Evolutionary conservation across 2,888 invertebrate genomes (phyloP).

Genomic region (Caenorhabditis parvicauda): DNA sequence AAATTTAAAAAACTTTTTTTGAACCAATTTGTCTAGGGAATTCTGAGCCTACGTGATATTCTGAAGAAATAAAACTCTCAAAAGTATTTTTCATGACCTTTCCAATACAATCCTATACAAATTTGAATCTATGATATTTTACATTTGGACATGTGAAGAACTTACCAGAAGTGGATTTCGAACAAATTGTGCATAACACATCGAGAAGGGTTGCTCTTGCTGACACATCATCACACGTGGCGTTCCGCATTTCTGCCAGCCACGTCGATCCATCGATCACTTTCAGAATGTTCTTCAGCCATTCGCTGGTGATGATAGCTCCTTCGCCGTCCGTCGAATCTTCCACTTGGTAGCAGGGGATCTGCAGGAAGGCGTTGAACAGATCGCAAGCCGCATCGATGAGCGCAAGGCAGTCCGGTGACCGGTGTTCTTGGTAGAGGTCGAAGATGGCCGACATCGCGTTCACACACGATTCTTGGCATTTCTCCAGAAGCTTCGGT

Average conservation of each 20-base stretch:
- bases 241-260: slow-evolving; percentile 16
- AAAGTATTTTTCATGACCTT: no score
- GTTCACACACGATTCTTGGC: slow-evolving; percentile 41
- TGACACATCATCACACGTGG: slow-evolving; percentile 37
- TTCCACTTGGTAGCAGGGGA: slow-evolving; percentile 50
- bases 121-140: no score
- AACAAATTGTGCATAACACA: slow-evolving; percentile 48
- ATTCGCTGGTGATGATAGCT: slow-evolving; percentile 7
- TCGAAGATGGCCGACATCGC: slow-evolving; percentile 39
- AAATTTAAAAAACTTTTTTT: no score
- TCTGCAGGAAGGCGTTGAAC: slow-evolving; percentile 46
- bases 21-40: no score
- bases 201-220: slow-evolving; percentile 46
- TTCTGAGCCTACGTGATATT: no score
- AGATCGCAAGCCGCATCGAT: slow-evolving; percentile 23
- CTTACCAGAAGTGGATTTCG: slow-evolving; percentile 42
- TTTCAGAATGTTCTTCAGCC: slow-evolving; percentile 23
- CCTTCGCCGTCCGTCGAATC: slow-evolving; percentile 5
- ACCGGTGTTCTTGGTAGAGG: slow-evolving; percentile 26
- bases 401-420: slow-evolving; percentile 15
- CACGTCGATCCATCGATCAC: slow-evolving; percentile 27
- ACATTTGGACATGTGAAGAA: no score
- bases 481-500: no score
- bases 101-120: no score
- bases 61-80: no score